A percentile compares a stretch with the other conserved stretches of the same genome.
Conservation (phyloP, 2,113 vertebrate species). For the Sprattus sprattus region DNA sequence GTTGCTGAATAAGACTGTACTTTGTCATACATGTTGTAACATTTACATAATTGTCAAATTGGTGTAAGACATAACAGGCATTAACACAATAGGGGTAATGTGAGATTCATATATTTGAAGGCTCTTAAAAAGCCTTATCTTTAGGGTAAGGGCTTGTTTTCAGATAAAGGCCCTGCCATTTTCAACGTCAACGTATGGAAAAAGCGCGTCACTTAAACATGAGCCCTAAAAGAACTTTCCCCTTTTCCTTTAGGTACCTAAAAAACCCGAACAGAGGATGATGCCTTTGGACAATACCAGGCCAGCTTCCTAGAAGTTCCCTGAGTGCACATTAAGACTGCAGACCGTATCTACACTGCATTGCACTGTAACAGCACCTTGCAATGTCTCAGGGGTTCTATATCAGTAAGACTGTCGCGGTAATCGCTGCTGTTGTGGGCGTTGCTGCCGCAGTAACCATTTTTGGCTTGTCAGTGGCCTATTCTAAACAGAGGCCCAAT, state of each 20-base stretch:
- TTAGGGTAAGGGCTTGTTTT: too few relatives aligned
- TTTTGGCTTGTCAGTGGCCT: constrained; percentile 80
- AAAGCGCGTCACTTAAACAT: neutral
- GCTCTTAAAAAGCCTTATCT: too few relatives aligned
- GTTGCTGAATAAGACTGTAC: neutral
- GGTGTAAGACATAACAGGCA: neutral
- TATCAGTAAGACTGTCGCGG: constrained; percentile 77
- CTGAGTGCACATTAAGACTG: constrained; percentile 20
- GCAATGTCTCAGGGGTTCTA: constrained; percentile 87
- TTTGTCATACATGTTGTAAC: neutral
- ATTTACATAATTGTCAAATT: neutral
- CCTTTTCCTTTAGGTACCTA: constrained; percentile 20
- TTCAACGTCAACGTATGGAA: too few relatives aligned
- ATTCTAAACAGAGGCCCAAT: constrained; percentile 74
- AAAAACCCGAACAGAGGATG: neutral
- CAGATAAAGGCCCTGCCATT: too few relatives aligned
- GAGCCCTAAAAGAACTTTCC: neutral
- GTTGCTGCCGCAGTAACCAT: constrained; percentile 73
- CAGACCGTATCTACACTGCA: constrained; percentile 26
- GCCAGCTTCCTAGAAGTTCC: neutral
- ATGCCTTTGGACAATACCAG: neutral
- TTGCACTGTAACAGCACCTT: constrained; percentile 20
- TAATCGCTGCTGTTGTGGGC: constrained; percentile 66
- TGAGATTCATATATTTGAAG: neutral
- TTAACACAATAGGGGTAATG: neutral